These are phyloP conservation scores for Invenusta paracnida DNA, from an alignment of 2,888 invertebrate species.

Conservation along the genomic window DNA sequence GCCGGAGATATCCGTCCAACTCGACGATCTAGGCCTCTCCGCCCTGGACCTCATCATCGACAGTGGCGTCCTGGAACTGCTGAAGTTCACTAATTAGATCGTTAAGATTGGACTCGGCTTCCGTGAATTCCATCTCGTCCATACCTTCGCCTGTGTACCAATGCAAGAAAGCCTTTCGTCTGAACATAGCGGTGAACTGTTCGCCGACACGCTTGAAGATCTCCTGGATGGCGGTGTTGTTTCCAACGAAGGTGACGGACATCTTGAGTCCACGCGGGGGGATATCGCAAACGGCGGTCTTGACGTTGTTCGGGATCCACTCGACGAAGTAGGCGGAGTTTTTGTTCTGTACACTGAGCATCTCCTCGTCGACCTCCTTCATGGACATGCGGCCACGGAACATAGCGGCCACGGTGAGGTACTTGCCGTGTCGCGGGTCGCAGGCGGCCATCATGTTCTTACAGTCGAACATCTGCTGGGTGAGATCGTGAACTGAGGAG, in stretches of 20 bases:
- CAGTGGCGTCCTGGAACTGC: not conserved
- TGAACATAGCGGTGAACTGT: conserved; percentile 41
- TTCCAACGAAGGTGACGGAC: conserved; percentile 39
- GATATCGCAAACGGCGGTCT: conserved; percentile 83
- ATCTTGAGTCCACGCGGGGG: conserved; percentile 63
- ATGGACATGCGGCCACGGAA: conserved; percentile 84
- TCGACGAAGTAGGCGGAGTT: conserved; percentile 76
- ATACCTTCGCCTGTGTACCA: conserved; percentile 66
- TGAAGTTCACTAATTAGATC: conserved; percentile 7
- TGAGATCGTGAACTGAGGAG: conserved; percentile 79
- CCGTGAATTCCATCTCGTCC: conserved; percentile 12
- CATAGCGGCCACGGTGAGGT: conserved; percentile 75
- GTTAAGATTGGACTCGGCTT: not conserved
- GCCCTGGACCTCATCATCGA: not conserved
- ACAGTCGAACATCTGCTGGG: conserved; percentile 80
- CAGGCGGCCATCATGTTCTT: conserved; percentile 96
- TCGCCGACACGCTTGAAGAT: conserved; percentile 33
- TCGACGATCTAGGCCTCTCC: too few relatives aligned
- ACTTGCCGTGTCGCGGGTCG: conserved; percentile 80
- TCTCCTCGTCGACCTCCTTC: conserved; percentile 80
- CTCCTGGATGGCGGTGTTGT: conserved; percentile 39
- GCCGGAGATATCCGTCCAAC: too few relatives aligned
- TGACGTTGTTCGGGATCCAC: conserved; percentile 88
- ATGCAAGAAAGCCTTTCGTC: conserved; percentile 73
- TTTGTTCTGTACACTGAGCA: conserved; percentile 87